A percentile compares a stretch with the other conserved stretches of the same genome.
phyloP scores from a whole-genome alignment of 2,888 invertebrate species.

The Melanotus villosus region DNA sequence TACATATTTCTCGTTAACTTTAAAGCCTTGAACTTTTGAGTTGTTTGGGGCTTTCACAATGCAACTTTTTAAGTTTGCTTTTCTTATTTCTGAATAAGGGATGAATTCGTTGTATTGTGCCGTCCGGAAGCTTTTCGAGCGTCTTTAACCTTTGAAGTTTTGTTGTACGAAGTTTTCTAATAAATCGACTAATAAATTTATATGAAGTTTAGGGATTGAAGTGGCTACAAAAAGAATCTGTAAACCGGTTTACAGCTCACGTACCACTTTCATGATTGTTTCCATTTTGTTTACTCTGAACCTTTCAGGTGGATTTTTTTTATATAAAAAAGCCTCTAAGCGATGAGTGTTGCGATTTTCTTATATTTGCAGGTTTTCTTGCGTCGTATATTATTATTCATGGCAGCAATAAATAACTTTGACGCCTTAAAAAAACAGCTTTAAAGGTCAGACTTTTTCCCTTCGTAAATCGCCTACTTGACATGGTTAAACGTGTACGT shows the following conservation, averaged over 20 bases:
- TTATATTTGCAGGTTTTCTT: neutral
- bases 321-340: neutral
- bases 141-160: conserved; percentile 8
- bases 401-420: too few species aligned
- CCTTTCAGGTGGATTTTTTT: neutral
- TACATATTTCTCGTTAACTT: conserved; percentile 14
- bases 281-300: conserved; percentile 1
- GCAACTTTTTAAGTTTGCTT: neutral
- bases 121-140: neutral
- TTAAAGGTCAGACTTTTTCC: neutral
- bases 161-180: conserved; percentile 11
- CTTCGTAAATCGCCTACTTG: neutral
- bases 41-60: neutral
- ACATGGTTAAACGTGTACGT: too few species aligned
- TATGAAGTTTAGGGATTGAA: neutral
- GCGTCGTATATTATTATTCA: too few species aligned
- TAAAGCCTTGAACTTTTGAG: conserved; percentile 6
- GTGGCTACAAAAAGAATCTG: conserved; percentile 20
- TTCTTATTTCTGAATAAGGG: conserved; percentile 4
- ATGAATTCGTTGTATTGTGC: neutral
- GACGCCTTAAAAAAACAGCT: neutral
- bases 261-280: conserved; percentile 16
- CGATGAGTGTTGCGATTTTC: neutral
- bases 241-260: conserved; percentile 10
- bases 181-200: conserved; percentile 17